phyloP scores from a whole-genome alignment of 2,113 vertebrate genomes.

The Salvelinus alpinus region DNA sequence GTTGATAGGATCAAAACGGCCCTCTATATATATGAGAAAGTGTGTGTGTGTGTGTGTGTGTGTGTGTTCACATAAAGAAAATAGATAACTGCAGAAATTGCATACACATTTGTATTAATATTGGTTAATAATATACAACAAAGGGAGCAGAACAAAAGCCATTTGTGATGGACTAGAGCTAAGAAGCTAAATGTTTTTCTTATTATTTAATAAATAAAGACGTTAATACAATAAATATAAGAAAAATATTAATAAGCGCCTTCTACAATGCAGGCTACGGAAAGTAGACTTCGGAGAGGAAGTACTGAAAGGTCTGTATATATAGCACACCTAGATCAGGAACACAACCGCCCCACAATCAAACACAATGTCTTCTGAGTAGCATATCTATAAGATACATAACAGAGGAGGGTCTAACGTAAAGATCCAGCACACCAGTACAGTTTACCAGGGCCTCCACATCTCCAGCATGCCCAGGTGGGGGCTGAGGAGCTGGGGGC shows the following conservation, averaged over 20 bases:
- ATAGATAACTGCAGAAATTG: background rate
- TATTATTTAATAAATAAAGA: conserved; percentile 80
- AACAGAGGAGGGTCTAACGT: conserved; percentile 73
- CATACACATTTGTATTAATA: conserved; percentile 69
- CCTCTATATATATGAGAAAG: no score
- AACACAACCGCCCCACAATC: conserved; percentile 77
- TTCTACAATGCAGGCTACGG: conserved; percentile 91
- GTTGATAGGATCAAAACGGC: no score
- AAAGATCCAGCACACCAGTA: conserved; percentile 26
- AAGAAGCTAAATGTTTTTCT: conserved; percentile 44
- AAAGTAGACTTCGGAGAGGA: conserved; percentile 82
- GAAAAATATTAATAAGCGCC: conserved; percentile 80
- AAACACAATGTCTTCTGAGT: conserved; percentile 76
- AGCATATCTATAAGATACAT: conserved; percentile 97
- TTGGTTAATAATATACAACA: conserved; percentile 70
- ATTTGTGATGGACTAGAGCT: conserved; percentile 45
- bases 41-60: no score
- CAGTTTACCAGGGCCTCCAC: conserved; percentile 88
- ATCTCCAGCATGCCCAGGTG: conserved; percentile 77
- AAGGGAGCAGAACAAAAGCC: conserved; percentile 48
- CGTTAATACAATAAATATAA: conserved; percentile 86
- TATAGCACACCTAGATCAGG: conserved; percentile 74
- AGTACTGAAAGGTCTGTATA: conserved; percentile 83
- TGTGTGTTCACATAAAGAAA: no score
- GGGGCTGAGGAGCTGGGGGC: conserved; percentile 64